Evolutionary conservation across 2,888 invertebrate genomes (phyloP).

Genomic region (Melanophora roralis): DNA sequence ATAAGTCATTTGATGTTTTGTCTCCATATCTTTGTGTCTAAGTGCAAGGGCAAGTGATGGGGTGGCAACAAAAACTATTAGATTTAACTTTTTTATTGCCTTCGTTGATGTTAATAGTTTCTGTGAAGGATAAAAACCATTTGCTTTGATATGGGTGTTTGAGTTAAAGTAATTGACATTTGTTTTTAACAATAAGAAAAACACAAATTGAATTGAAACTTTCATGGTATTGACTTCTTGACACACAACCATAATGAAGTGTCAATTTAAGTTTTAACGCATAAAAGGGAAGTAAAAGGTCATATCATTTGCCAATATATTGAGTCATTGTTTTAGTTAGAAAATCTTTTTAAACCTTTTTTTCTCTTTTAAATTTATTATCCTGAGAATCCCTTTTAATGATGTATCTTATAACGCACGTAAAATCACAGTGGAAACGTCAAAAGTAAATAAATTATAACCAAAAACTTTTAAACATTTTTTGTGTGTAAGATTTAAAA

Average conservation of each 20-base stretch:
- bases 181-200: background rate
- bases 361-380: background rate
- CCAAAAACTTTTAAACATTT: background rate
- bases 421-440: constrained; percentile 16
- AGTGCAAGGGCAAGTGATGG: background rate
- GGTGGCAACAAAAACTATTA: constrained; percentile 28
- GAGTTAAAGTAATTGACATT: background rate
- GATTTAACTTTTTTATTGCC: constrained; percentile 28
- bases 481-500: background rate
- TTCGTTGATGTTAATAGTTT: constrained; percentile 29
- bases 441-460: background rate
- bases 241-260: background rate
- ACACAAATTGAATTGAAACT: constrained; percentile 17
- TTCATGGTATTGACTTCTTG: constrained; percentile 20
- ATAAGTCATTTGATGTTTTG: constrained; percentile 32
- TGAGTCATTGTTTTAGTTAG: background rate
- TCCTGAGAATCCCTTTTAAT: background rate
- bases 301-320: background rate
- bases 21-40: background rate
- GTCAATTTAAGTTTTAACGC: background rate
- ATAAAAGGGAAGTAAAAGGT: background rate
- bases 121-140: constrained; percentile 26
- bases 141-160: background rate
- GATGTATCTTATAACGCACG: background rate
- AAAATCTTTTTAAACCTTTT: background rate